A percentile compares a stretch with the other conserved stretches of the same genome.
These are phyloP conservation scores for Odobenus rosmarus DNA, from an alignment of 2,113 vertebrate species.

Conservation along the genomic window DNA sequence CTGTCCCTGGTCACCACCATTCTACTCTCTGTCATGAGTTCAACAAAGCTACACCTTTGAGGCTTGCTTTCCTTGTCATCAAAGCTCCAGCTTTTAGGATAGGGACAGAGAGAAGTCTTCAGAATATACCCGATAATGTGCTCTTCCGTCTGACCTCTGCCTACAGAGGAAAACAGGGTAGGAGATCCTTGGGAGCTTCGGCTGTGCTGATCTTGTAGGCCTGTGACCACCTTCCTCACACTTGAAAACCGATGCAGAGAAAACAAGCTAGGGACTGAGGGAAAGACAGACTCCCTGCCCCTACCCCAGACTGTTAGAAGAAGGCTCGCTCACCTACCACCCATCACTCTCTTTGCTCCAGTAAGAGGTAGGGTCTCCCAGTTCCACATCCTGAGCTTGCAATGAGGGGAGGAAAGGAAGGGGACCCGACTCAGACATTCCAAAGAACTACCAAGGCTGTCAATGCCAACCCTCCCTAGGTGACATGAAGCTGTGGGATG, in stretches of 20 bases:
- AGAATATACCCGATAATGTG: neutral
- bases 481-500: neutral
- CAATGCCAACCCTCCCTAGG: neutral
- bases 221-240: neutral
- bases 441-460: neutral
- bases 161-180: neutral
- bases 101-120: neutral
- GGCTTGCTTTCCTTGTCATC: neutral
- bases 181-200: neutral
- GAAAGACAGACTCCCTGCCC: neutral
- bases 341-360: neutral
- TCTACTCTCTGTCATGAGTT: neutral
- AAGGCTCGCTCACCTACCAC: neutral
- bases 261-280: neutral
- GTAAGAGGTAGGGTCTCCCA: neutral
- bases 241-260: neutral
- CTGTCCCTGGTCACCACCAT: neutral
- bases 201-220: neutral
- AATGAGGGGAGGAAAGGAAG: neutral
- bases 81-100: neutral
- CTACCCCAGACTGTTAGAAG: neutral
- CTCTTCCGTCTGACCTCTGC: neutral
- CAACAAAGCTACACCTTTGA: neutral
- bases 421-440: neutral
- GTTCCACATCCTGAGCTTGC: neutral